phyloP scores from a whole-genome alignment of 2,113 vertebrate species.

The Fulica atra region DNA sequence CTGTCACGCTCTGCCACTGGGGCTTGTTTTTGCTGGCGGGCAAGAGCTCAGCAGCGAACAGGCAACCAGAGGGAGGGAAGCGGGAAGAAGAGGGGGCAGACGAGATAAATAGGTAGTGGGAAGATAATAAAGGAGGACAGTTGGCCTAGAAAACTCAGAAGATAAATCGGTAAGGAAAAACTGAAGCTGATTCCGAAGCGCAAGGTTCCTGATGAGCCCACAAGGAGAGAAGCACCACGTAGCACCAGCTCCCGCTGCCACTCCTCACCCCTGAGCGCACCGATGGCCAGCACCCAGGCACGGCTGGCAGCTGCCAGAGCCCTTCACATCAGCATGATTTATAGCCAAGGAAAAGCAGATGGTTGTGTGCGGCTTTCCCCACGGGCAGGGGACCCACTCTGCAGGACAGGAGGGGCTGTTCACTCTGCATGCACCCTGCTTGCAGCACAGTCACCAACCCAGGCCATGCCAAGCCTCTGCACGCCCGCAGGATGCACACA shows the following conservation, averaged over 20 bases:
- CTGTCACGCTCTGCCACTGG: background rate
- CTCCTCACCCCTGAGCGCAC: accelerated
- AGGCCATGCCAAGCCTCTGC: accelerated
- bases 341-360: background rate
- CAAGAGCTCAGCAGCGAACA: background rate
- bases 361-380: background rate
- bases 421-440: background rate
- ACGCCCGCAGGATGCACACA: background rate
- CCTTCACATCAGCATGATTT: background rate
- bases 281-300: background rate
- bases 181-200: background rate
- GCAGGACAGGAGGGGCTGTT: background rate
- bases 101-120: slow-evolving; percentile 1
- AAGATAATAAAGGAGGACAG: slow-evolving; percentile 61
- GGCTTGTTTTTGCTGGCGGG: slow-evolving; percentile 29
- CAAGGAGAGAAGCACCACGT: background rate
- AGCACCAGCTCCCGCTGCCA: background rate
- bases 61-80: background rate
- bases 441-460: accelerated
- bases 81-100: background rate
- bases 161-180: background rate
- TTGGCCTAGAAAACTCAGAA: slow-evolving; percentile 63
- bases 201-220: background rate
- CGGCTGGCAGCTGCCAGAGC: background rate
- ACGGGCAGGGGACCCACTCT: background rate